Base-by-base conservation (phyloP, 2,113 vertebrate species). In the Salvelinus alpinus region DNA sequence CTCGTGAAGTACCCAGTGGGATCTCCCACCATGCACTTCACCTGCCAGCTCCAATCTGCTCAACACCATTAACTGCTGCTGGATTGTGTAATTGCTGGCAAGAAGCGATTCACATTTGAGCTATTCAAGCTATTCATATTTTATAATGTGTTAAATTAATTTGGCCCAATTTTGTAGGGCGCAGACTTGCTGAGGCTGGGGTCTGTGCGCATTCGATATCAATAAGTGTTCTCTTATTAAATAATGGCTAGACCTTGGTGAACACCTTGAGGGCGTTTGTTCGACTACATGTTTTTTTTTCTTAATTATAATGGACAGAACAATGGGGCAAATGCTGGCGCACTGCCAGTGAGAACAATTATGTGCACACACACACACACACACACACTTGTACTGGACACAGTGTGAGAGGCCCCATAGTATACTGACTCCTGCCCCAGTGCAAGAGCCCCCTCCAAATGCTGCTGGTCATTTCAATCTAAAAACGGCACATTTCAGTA, bases 301-400 rank as follows among this genome's bases (percentile, higher is more conserved):
- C 80, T 83, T 89, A 89, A 93, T 92, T 88, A 80, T 77, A 85
- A 90, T 67, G 72, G 89, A 88, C 87, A 86, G 78, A 82, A 83
- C 76, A 83, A 88, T 87, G 85, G 81, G 64, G 62, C 25, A 20
- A 70, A 27, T n/a, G 16, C 59, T 74, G 71, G 73, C 64, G 13
- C 69, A 60, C 62, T 14, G 69, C 78, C 80, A 86, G 29, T 25
- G 27, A 20, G 5, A 68, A 34, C n/a, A 62, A 22, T 24, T 20
- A 57, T 6, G 5, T 20, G 5, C 64, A 20, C 3, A 44, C 66
- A 60, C 3, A 62, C 66, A 70, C 47, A 22, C 44, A 65, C 57
- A 51, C 47, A 66, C 65, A 60, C 59, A 47, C 64, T 51, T 29
- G 8, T 11, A 20, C 74, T 34, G 6, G 34, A 44, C 8, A 44